A percentile compares a stretch with the other conserved stretches of the same genome.
Conservation (phyloP, 1,140 invertebrate genomes). For the Adoxophyes honmai region DNA sequence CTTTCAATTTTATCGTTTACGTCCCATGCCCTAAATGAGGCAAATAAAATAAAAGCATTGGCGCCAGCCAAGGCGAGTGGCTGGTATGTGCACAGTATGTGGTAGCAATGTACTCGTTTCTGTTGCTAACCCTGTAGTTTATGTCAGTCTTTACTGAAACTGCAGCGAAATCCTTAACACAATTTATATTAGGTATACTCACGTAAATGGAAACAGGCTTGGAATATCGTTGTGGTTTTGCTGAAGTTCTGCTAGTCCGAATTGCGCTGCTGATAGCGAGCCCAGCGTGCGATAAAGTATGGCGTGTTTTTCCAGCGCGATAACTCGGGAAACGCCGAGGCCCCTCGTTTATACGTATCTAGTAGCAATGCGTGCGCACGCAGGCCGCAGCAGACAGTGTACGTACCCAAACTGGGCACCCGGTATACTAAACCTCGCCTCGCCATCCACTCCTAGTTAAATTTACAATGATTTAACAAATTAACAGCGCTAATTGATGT, state of each 20-base stretch:
- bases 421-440: slow-evolving; percentile 19
- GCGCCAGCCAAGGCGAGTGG: slow-evolving; percentile 6
- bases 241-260: slow-evolving; percentile 2
- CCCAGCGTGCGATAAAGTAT: slow-evolving; percentile 58
- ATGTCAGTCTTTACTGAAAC: neutral
- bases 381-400: slow-evolving; percentile 19
- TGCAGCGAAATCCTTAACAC: neutral
- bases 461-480: slow-evolving; percentile 27
- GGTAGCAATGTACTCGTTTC: neutral
- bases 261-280: slow-evolving; percentile 55
- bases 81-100: neutral
- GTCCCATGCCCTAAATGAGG: slow-evolving; percentile 4
- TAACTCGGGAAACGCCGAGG: slow-evolving; percentile 55
- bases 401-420: slow-evolving; percentile 18
- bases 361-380: slow-evolving; percentile 8
- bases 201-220: neutral
- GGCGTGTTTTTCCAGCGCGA: slow-evolving; percentile 65
- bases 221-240: neutral
- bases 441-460: slow-evolving; percentile 21
- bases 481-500: slow-evolving; percentile 33
- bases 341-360: slow-evolving; percentile 27
- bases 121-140: neutral
- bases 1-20: slow-evolving; percentile 27
- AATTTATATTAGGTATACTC: neutral
- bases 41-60: neutral